Base-by-base conservation (phyloP, 2,113 vertebrate species). In the Leucopsar rothschildi region DNA sequence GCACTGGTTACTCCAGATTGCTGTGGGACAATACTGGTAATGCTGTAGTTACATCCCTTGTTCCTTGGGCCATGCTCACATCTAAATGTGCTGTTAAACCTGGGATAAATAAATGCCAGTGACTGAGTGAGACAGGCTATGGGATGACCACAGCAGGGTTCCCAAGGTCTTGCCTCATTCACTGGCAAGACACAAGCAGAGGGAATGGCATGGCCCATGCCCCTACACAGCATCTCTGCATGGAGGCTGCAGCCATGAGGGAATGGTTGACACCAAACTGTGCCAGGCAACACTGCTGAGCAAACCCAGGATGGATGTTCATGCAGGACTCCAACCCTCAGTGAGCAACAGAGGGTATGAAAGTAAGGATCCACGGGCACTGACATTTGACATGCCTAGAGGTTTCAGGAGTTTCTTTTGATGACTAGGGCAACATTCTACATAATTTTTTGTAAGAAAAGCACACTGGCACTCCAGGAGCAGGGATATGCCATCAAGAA, bases 171-270 rank as follows among this genome's bases (percentile, higher is more conserved):
- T 77, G 37, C 27, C 37, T 53, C 76, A 37, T 45, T 45, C 21
- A 13, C 6, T 2, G 4, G 25, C 13, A 27, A 47, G 80, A 71
- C 10, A 28, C 56, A 57, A 15, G 18, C 61, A 47, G 29, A 29
- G 12, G 7, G 7, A 52, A 39, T 0, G 1, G 50, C 49, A 44
- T 0, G 9, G 70, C 14, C 50, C 27, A 19, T 10, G 28, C 8
- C 37, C 55, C 27, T 39, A 1, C 0, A 10, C 39, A 40, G 53
- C 2, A 2, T 3, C 70, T 52, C 49, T 2, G 1, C 4, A 3
- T 4, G n/a, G 31, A 69, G 12, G 37, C 35, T 55, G 59, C 60
- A 59, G 64, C 28, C 73, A 27, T n/a, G 33, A 72, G 49, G 37
- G n/a, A 49, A 15, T 17, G 78, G 44, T 2, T 39, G 49, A 45